Evolutionary conservation across 2,888 invertebrate genomes (phyloP).

Genomic region (Spilarctia lutea): DNA sequence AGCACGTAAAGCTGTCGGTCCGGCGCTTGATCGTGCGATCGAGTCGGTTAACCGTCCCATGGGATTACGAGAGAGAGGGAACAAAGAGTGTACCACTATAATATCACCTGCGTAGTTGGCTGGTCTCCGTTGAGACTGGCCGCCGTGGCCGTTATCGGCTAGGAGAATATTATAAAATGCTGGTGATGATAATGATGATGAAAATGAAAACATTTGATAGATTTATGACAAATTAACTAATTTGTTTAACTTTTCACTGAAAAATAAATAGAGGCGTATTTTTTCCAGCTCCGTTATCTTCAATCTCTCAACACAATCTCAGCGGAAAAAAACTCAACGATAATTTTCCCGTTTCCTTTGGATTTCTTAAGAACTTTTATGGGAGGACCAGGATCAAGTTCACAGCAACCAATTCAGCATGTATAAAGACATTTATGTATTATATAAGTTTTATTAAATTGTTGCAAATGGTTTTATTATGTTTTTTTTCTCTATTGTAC

Average conservation of each 20-base stretch:
- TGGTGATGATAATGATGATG: no score
- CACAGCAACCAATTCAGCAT: conserved; percentile 51
- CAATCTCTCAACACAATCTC: conserved; percentile 97
- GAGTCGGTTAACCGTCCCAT: no score
- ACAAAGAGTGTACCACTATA: no score
- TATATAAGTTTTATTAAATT: conserved; percentile 32
- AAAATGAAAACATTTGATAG: no score
- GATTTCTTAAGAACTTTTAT: conserved; percentile 88
- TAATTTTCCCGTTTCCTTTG: conserved; percentile 97
- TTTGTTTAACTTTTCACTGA: not conserved
- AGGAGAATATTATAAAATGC: no score
- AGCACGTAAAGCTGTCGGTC: no score
- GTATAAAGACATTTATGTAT: conserved; percentile 28
- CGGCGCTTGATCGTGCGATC: no score
- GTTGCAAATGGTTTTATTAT: not conserved
- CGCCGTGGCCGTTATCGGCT: no score
- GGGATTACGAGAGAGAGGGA: no score
- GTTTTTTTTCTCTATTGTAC: not conserved
- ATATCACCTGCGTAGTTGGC: no score
- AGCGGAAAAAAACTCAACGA: conserved; percentile 97
- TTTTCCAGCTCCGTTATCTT: conserved; percentile 91
- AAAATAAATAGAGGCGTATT: not conserved
- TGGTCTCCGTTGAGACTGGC: no score
- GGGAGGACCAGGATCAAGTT: conserved; percentile 63
- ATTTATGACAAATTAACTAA: not conserved